Conservation (phyloP, 2,888 invertebrate genomes). For the Helleia helle region DNA sequence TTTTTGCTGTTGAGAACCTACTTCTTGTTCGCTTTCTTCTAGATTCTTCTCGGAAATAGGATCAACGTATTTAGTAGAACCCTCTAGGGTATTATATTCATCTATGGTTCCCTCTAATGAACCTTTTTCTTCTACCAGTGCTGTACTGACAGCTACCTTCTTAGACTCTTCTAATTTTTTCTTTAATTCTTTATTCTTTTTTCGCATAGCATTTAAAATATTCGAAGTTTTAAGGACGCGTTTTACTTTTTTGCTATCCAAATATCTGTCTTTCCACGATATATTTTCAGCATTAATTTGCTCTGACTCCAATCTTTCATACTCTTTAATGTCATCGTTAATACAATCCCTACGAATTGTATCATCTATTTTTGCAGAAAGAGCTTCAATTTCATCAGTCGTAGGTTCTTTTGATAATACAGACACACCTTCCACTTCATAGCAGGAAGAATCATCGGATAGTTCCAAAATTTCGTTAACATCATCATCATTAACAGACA, state of each 20-base stretch:
- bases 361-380: constrained; percentile 64
- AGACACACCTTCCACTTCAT: constrained; percentile 44
- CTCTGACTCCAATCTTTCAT: constrained; percentile 23
- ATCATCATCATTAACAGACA: constrained; percentile 8
- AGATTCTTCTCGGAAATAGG: constrained; percentile 32
- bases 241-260: constrained; percentile 75
- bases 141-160: constrained; percentile 17
- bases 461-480: constrained; percentile 45
- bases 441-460: constrained; percentile 53
- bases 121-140: constrained; percentile 24
- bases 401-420: constrained; percentile 61
- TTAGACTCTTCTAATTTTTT: constrained; percentile 46
- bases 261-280: constrained; percentile 76
- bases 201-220: constrained; percentile 74
- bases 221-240: constrained; percentile 63
- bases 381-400: constrained; percentile 52
- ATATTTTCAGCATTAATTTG: constrained; percentile 20
- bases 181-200: constrained; percentile 69
- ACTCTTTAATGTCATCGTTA: constrained; percentile 34
- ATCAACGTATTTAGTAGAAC: constrained; percentile 48
- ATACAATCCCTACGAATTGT: constrained; percentile 48
- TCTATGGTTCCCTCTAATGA: constrained; percentile 65
- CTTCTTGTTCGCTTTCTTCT: constrained; percentile 15
- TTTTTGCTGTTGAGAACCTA: too few relatives aligned
- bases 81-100: constrained; percentile 65